These are phyloP conservation scores for Ooceraea biroi DNA, from an alignment of 1,140 invertebrate genomes.

Conservation along the genomic window DNA sequence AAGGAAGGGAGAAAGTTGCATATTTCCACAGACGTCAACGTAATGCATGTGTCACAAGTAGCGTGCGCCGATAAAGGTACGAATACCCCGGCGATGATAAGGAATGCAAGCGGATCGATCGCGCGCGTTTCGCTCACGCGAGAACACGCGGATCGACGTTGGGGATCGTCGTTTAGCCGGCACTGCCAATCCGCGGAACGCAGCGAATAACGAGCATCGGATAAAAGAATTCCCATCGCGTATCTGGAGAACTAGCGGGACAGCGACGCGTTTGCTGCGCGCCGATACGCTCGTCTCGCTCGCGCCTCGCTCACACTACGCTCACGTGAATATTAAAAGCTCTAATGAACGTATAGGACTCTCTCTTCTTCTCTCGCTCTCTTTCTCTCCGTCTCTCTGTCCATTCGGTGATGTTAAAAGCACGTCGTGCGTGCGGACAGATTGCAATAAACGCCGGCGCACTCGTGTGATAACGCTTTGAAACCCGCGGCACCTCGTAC, in stretches of 20 bases:
- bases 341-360: constrained; percentile 64
- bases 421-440: constrained; percentile 48
- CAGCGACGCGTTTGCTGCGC: constrained; percentile 12
- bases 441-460: constrained; percentile 61
- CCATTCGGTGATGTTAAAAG: constrained; percentile 56
- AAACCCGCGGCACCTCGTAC: constrained; percentile 44
- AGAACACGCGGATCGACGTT: constrained; percentile 37
- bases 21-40: constrained; percentile 57
- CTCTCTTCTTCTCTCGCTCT: not conserved
- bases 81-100: constrained; percentile 43
- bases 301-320: constrained; percentile 10
- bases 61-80: constrained; percentile 47
- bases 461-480: constrained; percentile 56
- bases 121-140: constrained; percentile 32
- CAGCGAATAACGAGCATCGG: constrained; percentile 31
- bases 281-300: constrained; percentile 4
- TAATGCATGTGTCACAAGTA: constrained; percentile 69
- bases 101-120: constrained; percentile 62
- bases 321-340: constrained; percentile 64
- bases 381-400: no score
- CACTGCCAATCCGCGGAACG: constrained; percentile 2
- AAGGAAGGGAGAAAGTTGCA: not conserved
- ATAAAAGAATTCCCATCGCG: constrained; percentile 56
- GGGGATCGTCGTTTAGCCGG: constrained; percentile 40
- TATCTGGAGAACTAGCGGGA: constrained; percentile 31